Conservation (phyloP, 2,113 vertebrate genomes). For the Gobio gobio region DNA sequence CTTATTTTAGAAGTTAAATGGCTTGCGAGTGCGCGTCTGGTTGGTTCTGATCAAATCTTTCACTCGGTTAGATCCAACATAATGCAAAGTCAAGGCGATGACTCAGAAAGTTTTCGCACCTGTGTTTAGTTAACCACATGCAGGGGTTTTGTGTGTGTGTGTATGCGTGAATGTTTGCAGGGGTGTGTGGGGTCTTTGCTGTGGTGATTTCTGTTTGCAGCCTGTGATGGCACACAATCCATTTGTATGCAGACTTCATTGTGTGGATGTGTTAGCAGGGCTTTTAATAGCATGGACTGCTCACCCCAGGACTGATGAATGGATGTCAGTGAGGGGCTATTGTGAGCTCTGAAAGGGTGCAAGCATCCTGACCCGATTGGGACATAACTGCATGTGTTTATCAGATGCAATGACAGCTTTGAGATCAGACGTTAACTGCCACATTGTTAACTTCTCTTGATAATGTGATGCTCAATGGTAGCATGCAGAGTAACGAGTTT, state of each 20-base stretch:
- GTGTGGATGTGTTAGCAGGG: constrained; percentile 58
- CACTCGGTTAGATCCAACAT: not conserved
- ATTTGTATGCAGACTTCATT: constrained; percentile 58
- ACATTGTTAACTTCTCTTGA: not conserved
- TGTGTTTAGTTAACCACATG: constrained; percentile 1
- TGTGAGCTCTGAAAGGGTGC: constrained; percentile 62
- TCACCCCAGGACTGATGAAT: constrained; percentile 54
- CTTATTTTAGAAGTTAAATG: not conserved
- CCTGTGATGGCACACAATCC: constrained; percentile 57
- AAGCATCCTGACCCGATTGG: constrained; percentile 38
- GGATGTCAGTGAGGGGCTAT: constrained; percentile 57
- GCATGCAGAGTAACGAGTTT: not conserved
- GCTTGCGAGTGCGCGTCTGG: not conserved
- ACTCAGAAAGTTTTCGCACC: not conserved
- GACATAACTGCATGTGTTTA: not conserved
- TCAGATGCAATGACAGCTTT: not conserved
- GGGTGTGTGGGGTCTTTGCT: not conserved
- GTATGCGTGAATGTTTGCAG: constrained; percentile 14
- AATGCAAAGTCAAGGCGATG: not conserved
- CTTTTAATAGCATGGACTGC: constrained; percentile 32
- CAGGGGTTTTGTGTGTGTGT: not conserved
- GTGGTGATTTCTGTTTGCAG: constrained; percentile 14
- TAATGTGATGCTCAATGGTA: not conserved
- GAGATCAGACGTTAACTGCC: constrained; percentile 19
- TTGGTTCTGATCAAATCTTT: not conserved